Evolutionary conservation across 2,797 vertebrate genomes (phyloP), one percentile per base, ranked within the genome.

Genomic region (Hozukius guyotensis): DNA sequence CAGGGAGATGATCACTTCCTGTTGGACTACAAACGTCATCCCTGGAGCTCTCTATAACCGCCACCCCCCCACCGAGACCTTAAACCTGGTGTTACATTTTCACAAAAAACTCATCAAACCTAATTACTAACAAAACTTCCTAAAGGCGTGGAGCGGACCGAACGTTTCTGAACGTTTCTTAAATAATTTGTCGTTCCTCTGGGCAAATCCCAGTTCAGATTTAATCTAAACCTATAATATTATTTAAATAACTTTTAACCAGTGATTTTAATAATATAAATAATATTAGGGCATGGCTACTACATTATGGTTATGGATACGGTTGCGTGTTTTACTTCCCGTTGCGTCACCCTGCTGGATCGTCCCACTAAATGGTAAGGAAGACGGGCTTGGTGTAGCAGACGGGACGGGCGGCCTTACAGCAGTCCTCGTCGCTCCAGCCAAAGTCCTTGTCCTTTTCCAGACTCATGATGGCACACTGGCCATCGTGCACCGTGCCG

Each of bases 391-490:
- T 0, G 0, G 1, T 49, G 79, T 89, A 93, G 87, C 95, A 96
- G 69, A 96, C 3, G 0, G 94, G 92, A 9, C 4, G 72, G 1
- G n/a, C 52, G 0, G 22, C 2, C 3, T 24, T 52, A 7, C 95
- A 96, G 86, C 96, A 96, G 71, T 75, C 46, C 6, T 75, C 4
- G 0, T 86, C 85, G 0, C 71, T 90, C 96, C 95, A 96, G 3
- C 2, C 4, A 3, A 86, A 92, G 6, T 36, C 10, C 1, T 27
- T 3, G 0, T 4, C 0, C 0, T 14, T 4, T 0, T 72, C 12
- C 68, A 92, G 34, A 1, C 27, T 87, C 80, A 94, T 89, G 3
- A 71, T 67, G 2, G 66, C 91, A 22, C 96, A 96, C 84, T 94
- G 87, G 22, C 90, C 91, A 0, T 87, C 60, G 0, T 78, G 1